Percentiles rank a stretch among this genome's conserved stretches.
Conservation (phyloP, 2,113 vertebrate species). For the Cololabis saira region DNA sequence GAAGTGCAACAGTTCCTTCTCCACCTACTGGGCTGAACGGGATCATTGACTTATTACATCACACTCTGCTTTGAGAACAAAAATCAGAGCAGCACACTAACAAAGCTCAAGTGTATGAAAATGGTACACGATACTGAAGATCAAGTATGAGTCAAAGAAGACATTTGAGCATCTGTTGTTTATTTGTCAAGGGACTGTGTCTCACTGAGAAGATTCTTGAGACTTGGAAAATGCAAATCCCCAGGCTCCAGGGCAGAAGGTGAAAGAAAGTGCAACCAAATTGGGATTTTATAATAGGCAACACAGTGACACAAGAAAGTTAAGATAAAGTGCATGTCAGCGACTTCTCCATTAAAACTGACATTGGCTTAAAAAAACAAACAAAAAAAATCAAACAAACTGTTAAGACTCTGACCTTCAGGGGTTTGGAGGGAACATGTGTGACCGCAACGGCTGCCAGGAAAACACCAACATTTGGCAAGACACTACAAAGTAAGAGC, state of each 20-base stretch:
- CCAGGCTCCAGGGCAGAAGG: conserved; percentile 14
- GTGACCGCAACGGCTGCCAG: conserved; percentile 28
- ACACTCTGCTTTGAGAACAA: conserved; percentile 50
- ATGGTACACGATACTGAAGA: conserved; percentile 40
- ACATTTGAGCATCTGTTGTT: conserved; percentile 76
- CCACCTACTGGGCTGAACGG: conserved; percentile 39
- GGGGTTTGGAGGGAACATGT: conserved; percentile 15
- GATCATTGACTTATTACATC: conserved; percentile 57
- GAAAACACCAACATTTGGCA: conserved; percentile 53
- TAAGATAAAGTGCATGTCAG: not conserved
- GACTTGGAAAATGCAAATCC: conserved; percentile 46
- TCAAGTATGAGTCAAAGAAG: conserved; percentile 69
- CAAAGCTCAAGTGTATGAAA: conserved; percentile 42
- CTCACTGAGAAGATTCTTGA: conserved; percentile 54
- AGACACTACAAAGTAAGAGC: conserved; percentile 38
- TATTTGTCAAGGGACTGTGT: conserved; percentile 56
- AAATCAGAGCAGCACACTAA: conserved; percentile 27
- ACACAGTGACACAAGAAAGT: not conserved
- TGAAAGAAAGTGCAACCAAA: conserved; percentile 16
- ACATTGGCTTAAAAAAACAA: not conserved
- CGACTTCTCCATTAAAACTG: not conserved
- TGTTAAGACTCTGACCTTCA: not conserved
- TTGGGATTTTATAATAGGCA: not conserved
- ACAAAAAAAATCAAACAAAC: too few relatives aligned
- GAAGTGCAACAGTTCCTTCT: conserved; percentile 34